phyloP scores from a whole-genome alignment of 2,113 vertebrate species.

The Pan troglodytes region DNA sequence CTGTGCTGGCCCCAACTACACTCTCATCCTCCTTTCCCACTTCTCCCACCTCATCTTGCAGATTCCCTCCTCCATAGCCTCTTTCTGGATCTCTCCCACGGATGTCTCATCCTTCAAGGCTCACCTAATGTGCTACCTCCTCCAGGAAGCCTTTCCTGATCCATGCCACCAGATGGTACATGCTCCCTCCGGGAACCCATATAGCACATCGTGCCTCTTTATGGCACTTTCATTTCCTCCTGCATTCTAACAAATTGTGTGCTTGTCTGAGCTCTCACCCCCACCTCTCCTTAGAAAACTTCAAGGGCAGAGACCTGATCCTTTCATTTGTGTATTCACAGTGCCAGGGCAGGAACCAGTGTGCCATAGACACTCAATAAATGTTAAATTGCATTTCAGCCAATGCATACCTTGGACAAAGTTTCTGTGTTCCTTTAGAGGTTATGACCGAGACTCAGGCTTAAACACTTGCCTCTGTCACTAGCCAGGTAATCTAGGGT shows the following conservation, averaged over 20 bases:
- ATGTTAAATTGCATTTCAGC: neutral
- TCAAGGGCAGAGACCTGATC: neutral
- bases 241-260: neutral
- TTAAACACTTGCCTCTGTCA: neutral
- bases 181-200: neutral
- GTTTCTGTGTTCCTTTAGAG: neutral
- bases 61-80: neutral
- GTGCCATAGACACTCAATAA: neutral
- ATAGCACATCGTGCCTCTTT: neutral
- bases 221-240: neutral
- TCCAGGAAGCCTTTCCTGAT: neutral
- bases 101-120: neutral
- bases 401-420: neutral
- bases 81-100: neutral
- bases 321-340: neutral
- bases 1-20: neutral
- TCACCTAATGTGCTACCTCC: neutral
- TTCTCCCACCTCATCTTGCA: neutral
- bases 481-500: neutral
- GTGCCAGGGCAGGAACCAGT: neutral
- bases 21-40: neutral
- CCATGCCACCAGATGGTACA: neutral
- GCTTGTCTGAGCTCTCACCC: neutral
- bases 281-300: neutral
- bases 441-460: neutral